phyloP scores from a whole-genome alignment of 2,888 invertebrate species.

The Philonicus albiceps region DNA sequence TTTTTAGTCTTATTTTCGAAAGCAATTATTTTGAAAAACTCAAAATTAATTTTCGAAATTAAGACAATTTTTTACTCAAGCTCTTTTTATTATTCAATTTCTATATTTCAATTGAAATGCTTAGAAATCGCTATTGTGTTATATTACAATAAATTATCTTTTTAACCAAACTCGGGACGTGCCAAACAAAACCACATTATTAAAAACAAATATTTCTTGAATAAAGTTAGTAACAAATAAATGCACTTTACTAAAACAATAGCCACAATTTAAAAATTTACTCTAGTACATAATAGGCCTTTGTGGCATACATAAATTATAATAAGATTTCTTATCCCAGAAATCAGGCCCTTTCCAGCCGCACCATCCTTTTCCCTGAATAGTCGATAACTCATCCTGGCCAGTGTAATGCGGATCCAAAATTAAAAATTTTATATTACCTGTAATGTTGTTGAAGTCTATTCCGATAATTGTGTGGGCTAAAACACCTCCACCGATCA shows the following conservation, averaged over 20 bases:
- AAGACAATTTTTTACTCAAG: too few relatives aligned
- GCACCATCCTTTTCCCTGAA: constrained; percentile 91
- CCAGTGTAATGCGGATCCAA: constrained; percentile 98
- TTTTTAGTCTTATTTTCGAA: too few relatives aligned
- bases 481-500: constrained; percentile 99
- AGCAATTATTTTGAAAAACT: too few relatives aligned
- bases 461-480: constrained; percentile 98
- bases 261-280: background rate
- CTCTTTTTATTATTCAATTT: too few relatives aligned
- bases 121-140: too few relatives aligned
- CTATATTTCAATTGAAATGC: too few relatives aligned
- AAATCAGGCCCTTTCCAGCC: constrained; percentile 95
- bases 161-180: background rate
- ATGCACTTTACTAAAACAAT: background rate
- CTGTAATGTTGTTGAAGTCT: constrained; percentile 81
- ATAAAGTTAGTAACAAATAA: background rate
- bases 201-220: background rate
- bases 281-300: constrained; percentile 59
- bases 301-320: constrained; percentile 94
- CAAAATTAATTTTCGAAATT: too few relatives aligned
- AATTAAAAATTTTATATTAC: constrained; percentile 89
- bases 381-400: constrained; percentile 76
- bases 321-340: constrained; percentile 95
- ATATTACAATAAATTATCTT: too few relatives aligned
- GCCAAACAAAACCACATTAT: background rate